Evolutionary conservation across 2,797 vertebrate genomes (phyloP).

Genomic region (Lutjanus argentimaculatus): DNA sequence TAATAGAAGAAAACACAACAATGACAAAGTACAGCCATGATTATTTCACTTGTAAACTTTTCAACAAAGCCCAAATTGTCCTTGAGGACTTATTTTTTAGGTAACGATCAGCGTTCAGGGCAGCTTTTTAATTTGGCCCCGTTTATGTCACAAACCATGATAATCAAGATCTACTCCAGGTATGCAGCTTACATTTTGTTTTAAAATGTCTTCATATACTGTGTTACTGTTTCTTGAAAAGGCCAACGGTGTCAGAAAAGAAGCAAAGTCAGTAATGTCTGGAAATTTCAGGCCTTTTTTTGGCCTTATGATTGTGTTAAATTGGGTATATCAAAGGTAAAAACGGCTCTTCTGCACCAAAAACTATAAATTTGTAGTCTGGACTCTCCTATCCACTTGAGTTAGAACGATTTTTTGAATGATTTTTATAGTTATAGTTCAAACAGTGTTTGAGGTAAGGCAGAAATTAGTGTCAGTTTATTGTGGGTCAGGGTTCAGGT

Average conservation of each 20-base stretch:
- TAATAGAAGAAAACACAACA: background rate
- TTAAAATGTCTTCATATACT: background rate
- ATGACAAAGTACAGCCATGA: background rate
- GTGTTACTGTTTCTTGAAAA: background rate
- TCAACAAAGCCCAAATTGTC: background rate
- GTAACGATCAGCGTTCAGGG: background rate
- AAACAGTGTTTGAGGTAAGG: background rate
- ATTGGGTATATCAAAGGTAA: slow-evolving; percentile 2
- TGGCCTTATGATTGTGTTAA: background rate
- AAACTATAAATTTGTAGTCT: no score
- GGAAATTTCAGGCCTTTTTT: background rate
- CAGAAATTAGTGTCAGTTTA: slow-evolving; percentile 7
- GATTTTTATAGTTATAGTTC: no score
- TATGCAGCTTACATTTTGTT: background rate
- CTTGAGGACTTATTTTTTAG: no score
- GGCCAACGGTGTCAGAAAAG: background rate
- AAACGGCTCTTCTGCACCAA: no score
- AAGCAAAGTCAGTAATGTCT: background rate
- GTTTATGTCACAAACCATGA: background rate
- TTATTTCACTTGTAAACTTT: background rate
- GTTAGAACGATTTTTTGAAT: no score
- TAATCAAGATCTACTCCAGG: background rate
- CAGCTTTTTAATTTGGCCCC: background rate
- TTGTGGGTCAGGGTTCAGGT: background rate
- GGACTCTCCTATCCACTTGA: no score